A percentile compares a stretch with the other conserved stretches of the same genome.
Conservation (phyloP, 2,797 vertebrate genomes). For the Tangara arthus region DNA sequence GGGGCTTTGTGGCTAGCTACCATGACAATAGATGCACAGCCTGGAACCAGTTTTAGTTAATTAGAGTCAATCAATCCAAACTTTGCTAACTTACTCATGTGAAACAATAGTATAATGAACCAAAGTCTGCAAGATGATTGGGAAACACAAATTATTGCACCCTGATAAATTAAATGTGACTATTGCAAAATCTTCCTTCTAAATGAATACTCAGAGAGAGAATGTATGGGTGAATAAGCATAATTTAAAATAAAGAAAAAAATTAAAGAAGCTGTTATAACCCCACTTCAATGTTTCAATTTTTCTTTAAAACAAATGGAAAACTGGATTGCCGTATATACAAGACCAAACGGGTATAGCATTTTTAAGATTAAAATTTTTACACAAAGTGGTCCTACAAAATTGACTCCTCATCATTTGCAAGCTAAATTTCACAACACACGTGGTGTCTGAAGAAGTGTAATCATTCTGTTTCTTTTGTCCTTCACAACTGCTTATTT, state of each 20-base stretch:
- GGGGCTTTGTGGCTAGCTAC: constrained; percentile 96
- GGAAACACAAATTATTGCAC: constrained; percentile 98
- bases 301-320: constrained; percentile 57
- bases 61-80: constrained; percentile 99
- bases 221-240: constrained; percentile 76
- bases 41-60: constrained; percentile 99
- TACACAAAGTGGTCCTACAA: neutral
- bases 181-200: constrained; percentile 78
- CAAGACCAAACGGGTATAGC: neutral
- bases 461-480: neutral
- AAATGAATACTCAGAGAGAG: constrained; percentile 75
- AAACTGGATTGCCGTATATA: neutral
- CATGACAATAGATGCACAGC: constrained; percentile 99
- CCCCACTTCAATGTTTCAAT: constrained; percentile 23
- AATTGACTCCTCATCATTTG: neutral
- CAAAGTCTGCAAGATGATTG: constrained; percentile 99
- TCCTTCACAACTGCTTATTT: neutral
- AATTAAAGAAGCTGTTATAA: constrained; percentile 64
- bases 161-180: constrained; percentile 86
- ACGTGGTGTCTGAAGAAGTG: neutral
- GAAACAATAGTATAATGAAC: constrained; percentile 99
- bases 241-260: constrained; percentile 75
- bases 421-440: neutral
- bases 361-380: neutral
- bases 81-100: constrained; percentile 99